Conservation (phyloP, 1,140 invertebrate species). For the Augochlora pura region DNA sequence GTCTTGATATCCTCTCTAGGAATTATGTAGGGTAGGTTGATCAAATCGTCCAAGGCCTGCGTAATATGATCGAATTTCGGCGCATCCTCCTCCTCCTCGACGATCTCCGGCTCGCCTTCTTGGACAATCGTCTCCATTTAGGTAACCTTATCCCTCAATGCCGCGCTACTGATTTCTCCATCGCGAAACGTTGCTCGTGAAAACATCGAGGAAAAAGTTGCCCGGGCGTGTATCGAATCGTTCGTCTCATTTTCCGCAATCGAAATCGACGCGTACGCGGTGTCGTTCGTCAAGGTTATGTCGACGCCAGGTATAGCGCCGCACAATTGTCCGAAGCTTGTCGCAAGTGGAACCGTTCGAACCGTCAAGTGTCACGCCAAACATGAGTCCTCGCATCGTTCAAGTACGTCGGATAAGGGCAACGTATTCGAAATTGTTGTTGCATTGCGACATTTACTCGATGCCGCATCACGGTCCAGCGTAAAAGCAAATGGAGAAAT, state of each 20-base stretch:
- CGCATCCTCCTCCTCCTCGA: not conserved
- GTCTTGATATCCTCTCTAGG: not conserved
- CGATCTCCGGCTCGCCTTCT: not conserved
- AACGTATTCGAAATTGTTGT: not conserved
- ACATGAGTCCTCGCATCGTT: not conserved
- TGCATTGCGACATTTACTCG: no score
- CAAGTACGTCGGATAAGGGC: not conserved
- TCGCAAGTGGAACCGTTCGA: not conserved
- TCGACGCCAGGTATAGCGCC: no score
- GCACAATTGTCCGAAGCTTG: not conserved
- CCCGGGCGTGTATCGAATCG: not conserved
- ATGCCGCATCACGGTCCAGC: not conserved
- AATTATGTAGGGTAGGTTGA: slow-evolving; percentile 15
- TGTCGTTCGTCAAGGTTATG: not conserved
- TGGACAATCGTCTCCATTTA: no score
- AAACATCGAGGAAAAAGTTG: not conserved
- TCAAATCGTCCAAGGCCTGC: slow-evolving; percentile 14
- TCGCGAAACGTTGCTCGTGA: not conserved
- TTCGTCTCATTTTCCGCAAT: not conserved
- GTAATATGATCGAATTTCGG: slow-evolving; percentile 14
- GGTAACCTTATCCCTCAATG: not conserved
- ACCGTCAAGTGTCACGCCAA: slow-evolving; percentile 26
- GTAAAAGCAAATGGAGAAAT: slow-evolving; percentile 35
- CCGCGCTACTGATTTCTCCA: not conserved
- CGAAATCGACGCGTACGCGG: not conserved